A percentile compares a stretch with the other conserved stretches of the same genome.
These are phyloP conservation scores for Pterois miles DNA, from an alignment of 2,797 vertebrate genomes.

Conservation along the genomic window DNA sequence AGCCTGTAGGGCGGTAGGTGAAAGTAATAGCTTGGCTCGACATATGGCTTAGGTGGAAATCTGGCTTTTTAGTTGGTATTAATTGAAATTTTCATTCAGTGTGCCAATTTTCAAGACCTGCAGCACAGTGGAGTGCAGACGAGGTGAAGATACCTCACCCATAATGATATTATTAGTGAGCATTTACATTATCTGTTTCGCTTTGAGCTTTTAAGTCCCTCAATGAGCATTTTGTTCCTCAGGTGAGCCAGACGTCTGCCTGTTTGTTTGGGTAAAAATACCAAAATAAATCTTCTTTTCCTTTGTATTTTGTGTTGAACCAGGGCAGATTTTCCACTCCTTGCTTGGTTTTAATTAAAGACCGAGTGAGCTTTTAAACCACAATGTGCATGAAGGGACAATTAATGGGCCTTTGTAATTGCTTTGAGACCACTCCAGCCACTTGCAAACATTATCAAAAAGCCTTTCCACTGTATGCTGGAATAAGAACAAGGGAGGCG, in stretches of 20 bases:
- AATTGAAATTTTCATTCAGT: background rate
- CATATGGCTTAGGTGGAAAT: slow-evolving; percentile 9
- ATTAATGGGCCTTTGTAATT: slow-evolving; percentile 74
- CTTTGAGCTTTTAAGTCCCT: background rate
- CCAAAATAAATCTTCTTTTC: background rate
- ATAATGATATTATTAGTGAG: background rate
- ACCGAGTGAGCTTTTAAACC: slow-evolving; percentile 53
- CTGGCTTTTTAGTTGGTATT: background rate
- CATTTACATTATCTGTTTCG: background rate
- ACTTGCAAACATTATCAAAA: slow-evolving; percentile 61
- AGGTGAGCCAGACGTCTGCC: slow-evolving; percentile 5
- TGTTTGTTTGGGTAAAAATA: background rate
- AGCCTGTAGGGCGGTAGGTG: slow-evolving; percentile 13
- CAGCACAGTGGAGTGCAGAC: background rate
- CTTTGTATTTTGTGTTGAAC: slow-evolving; percentile 9
- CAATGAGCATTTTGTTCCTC: background rate
- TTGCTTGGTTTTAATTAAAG: slow-evolving; percentile 68
- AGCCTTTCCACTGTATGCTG: slow-evolving; percentile 18
- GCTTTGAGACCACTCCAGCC: slow-evolving; percentile 63
- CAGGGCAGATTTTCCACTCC: slow-evolving; percentile 25
- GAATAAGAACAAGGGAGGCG: slow-evolving; percentile 6
- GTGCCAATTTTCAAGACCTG: background rate
- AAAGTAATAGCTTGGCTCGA: slow-evolving; percentile 15
- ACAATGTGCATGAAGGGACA: slow-evolving; percentile 63
- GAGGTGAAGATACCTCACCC: background rate